Base-by-base conservation (phyloP, 2,797 vertebrate species). In the Acridotheres tristis region DNA sequence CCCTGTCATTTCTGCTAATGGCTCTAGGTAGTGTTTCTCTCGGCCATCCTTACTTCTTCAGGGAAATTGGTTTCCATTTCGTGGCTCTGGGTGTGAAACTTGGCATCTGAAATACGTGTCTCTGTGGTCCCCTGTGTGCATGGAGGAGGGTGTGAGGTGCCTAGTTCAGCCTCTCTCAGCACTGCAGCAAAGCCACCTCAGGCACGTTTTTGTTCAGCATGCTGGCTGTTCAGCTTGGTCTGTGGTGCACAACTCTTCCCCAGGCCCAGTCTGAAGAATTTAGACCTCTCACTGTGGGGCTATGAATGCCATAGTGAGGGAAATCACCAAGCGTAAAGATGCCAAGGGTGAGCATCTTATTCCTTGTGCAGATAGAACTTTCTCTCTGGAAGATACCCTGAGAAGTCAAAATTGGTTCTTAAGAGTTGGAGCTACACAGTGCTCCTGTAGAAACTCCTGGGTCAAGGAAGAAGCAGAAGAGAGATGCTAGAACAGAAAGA, bases 381-480 rank as follows among this genome's bases (percentile, higher is more conserved):
- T 82, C 67, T 62, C 50, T 36, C 38, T 51, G 30, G 43, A 26
- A 29, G 11, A 68, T 21, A 50, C 4, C 2, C 4, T 0, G 0
- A 40, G 36, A 65, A 42, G 30, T 26, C 42, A 67, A 66, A 93
- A 71, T 9, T 66, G 5, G 2, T 32, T 87, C 17, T 80, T 42
- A 10, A 8, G 48, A 63, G 2, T 1, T 78, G n/a, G 54, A 69
- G 67, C 18, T 63, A 73, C 13, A 54, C 87, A 79, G 83, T 10
- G 7, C 2, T 89, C 11, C 42, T 83, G n/a, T 20, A 84, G 58
- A 61, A 66, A 25, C 14, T 76, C 45, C 29, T 51, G 25, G 20
- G 40, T 36, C 3, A 18, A 21, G 11, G 15, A 74, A 59, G 65
- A 16, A 43, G 23, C 27, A 9, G 22, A 48, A 75, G 21, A 57